Percentiles rank a stretch among this genome's conserved stretches.
Conservation (phyloP, 2,888 invertebrate genomes). For the Drosophila emarginata region DNA sequence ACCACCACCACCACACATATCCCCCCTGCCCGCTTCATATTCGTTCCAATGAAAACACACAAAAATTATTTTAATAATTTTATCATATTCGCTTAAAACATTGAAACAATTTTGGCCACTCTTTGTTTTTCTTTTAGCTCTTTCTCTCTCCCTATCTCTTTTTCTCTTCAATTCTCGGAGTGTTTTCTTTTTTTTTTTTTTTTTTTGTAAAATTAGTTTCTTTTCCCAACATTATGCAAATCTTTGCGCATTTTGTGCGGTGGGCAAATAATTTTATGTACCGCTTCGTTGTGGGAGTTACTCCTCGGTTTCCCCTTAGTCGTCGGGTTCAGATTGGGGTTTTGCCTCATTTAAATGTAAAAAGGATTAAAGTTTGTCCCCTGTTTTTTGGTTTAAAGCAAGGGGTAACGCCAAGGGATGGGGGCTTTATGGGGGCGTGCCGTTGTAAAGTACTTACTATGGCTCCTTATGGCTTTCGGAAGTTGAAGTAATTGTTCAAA, state of each 20-base stretch:
- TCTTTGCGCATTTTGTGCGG: slow-evolving; percentile 47
- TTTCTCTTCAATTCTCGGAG: not conserved
- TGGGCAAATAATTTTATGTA: slow-evolving; percentile 52
- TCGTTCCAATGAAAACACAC: not conserved
- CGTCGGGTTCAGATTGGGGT: slow-evolving; percentile 3
- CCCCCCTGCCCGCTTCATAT: not conserved
- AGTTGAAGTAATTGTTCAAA: slow-evolving; percentile 66
- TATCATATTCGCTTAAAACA: slow-evolving; percentile 31
- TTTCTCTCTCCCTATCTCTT: not conserved
- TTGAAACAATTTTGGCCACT: slow-evolving; percentile 28
- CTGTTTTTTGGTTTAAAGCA: slow-evolving; percentile 9
- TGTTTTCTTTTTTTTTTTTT: not conserved
- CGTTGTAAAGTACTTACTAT: slow-evolving; percentile 27
- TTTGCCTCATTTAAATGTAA: slow-evolving; percentile 60
- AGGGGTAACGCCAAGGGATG: not conserved
- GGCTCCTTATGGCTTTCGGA: slow-evolving; percentile 63
- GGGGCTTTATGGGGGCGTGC: slow-evolving; percentile 26
- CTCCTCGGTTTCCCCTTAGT: not conserved
- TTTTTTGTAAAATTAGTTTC: slow-evolving; percentile 10
- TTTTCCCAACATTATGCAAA: slow-evolving; percentile 49
- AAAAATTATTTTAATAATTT: slow-evolving; percentile 35
- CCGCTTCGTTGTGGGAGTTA: slow-evolving; percentile 13
- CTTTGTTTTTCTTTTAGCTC: slow-evolving; percentile 9
- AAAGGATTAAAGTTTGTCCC: slow-evolving; percentile 60
- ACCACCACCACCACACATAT: not conserved